A percentile compares a stretch with the other conserved stretches of the same genome.
phyloP scores from a whole-genome alignment of 35 echinoderm and acorn worm genomes.

The Ophioderma brevispina region DNA sequence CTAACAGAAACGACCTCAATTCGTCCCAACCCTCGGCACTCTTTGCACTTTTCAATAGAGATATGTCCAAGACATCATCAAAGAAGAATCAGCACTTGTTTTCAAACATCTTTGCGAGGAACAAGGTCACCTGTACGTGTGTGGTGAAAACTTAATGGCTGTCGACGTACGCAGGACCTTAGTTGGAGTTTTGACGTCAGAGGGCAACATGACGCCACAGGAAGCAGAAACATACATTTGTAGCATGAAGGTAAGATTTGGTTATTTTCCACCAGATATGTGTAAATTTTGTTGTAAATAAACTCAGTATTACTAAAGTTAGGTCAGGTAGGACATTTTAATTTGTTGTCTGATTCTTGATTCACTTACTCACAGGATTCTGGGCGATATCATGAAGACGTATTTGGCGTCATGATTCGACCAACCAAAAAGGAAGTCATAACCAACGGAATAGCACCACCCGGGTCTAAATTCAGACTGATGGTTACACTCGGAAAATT shows the following conservation, averaged over 20 bases:
- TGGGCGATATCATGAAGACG: slow-evolving; percentile 68
- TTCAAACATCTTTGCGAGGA: slow-evolving; percentile 48
- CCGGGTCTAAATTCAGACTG: too few species aligned
- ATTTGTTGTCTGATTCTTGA: not conserved
- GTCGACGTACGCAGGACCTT: slow-evolving; percentile 50
- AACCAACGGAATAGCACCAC: too few species aligned
- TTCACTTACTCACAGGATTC: slow-evolving; percentile 30
- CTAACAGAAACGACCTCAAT: too few species aligned
- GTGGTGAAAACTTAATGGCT: slow-evolving; percentile 71
- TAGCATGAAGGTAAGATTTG: slow-evolving; percentile 15
- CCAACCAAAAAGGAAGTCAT: too few species aligned
- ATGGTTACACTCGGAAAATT: too few species aligned
- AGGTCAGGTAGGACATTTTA: not conserved
- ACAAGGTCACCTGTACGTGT: slow-evolving; percentile 65
- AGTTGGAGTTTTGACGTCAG: slow-evolving; percentile 40
- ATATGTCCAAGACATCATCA: slow-evolving; percentile 75
- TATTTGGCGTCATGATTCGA: slow-evolving; percentile 46
- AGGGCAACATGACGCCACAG: slow-evolving; percentile 41
- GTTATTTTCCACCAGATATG: not conserved
- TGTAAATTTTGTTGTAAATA: not conserved
- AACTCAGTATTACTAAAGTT: not conserved
- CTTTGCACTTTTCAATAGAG: not conserved
- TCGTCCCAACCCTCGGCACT: too few species aligned
- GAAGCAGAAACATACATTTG: slow-evolving; percentile 39
- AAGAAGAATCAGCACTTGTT: slow-evolving; percentile 41